phyloP scores from a whole-genome alignment of 2,888 invertebrate genomes.

The Phyllotreta striolata region DNA sequence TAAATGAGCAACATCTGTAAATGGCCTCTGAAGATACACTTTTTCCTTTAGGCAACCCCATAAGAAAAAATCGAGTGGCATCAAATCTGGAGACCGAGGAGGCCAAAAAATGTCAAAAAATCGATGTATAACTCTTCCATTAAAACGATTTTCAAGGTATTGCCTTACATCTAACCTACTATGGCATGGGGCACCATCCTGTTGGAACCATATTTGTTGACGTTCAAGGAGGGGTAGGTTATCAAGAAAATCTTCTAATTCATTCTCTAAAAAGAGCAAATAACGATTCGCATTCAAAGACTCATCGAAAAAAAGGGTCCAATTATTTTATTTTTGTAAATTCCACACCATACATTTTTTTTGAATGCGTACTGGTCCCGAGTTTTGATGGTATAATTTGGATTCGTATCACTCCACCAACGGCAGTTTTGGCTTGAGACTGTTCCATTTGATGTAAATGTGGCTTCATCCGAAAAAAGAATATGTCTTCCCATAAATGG shows the following conservation, averaged over 20 bases:
- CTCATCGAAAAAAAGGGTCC: too few relatives aligned
- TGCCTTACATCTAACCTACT: too few relatives aligned
- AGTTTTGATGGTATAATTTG: neutral
- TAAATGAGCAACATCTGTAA: slow-evolving; percentile 3
- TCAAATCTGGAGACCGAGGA: neutral
- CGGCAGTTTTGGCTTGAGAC: neutral
- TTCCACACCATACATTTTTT: neutral
- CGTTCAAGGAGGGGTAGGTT: too few relatives aligned
- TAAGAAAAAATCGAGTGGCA: neutral
- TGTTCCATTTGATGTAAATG: neutral
- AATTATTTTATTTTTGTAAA: too few relatives aligned
- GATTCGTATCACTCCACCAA: slow-evolving; percentile 7
- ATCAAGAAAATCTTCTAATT: too few relatives aligned
- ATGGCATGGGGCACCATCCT: too few relatives aligned
- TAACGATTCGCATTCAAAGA: too few relatives aligned
- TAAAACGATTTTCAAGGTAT: too few relatives aligned
- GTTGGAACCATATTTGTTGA: neutral
- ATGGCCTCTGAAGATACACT: neutral
- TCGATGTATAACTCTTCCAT: too few relatives aligned
- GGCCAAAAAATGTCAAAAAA: neutral
- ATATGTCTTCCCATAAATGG: neutral
- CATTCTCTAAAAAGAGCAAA: too few relatives aligned
- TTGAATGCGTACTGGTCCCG: slow-evolving; percentile 1
- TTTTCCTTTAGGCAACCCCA: neutral
- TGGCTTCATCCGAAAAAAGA: too few relatives aligned